Percentiles rank a stretch among this genome's conserved stretches.
These are phyloP conservation scores for Mormyrus iriodes DNA, from an alignment of 2,113 vertebrate species.

Conservation along the genomic window DNA sequence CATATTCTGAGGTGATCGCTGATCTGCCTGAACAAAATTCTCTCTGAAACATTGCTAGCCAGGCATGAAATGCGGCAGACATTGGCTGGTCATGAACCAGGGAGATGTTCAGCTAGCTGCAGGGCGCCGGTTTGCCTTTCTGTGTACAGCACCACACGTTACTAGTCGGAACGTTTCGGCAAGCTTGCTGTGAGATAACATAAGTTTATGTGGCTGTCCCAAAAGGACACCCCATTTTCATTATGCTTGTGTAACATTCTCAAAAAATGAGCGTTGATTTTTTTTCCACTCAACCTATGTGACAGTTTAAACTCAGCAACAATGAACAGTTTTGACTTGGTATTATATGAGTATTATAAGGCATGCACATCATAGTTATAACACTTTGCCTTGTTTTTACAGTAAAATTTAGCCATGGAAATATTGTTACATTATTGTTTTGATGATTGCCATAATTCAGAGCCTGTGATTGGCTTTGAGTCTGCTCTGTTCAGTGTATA, in stretches of 20 bases:
- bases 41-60: neutral
- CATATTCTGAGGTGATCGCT: conserved; percentile 81
- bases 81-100: neutral
- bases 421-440: neutral
- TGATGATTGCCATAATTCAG: neutral
- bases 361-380: neutral
- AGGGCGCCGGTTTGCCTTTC: neutral
- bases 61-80: neutral
- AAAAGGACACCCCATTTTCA: neutral
- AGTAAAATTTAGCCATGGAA: neutral
- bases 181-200: neutral
- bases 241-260: neutral
- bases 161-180: neutral
- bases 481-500: neutral
- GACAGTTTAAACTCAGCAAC: neutral
- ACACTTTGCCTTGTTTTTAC: neutral
- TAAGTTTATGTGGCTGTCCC: neutral
- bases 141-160: neutral
- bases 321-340: neutral
- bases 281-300: neutral
- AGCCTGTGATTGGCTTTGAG: neutral
- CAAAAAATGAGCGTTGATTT: neutral
- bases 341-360: neutral
- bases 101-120: neutral
- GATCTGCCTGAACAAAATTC: neutral